phyloP scores from a whole-genome alignment of 2,888 invertebrate species.

The Sympetrum striolatum region DNA sequence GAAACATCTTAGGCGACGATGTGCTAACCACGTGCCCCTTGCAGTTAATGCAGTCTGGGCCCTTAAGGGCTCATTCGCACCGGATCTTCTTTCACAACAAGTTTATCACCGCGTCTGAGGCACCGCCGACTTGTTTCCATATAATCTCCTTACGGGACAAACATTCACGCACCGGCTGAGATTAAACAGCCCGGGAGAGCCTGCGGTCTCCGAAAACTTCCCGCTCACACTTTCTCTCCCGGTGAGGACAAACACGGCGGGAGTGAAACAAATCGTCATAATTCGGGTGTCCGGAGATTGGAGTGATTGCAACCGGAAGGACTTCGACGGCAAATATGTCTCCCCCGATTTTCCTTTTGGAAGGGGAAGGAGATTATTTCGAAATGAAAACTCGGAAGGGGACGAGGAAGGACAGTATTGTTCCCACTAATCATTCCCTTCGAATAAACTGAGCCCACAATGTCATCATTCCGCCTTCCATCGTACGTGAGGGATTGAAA shows the following conservation, averaged over 20 bases:
- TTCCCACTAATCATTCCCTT: background rate
- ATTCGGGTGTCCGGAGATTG: background rate
- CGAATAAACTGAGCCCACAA: background rate
- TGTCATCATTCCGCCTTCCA: background rate
- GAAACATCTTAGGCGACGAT: too few species aligned
- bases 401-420: background rate
- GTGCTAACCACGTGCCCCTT: too few species aligned
- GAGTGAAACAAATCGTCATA: background rate
- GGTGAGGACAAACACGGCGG: background rate
- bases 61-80: too few species aligned
- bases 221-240: background rate
- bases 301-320: too few species aligned
- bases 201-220: background rate
- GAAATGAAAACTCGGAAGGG: background rate
- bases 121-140: background rate
- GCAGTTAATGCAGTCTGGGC: too few species aligned
- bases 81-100: too few species aligned
- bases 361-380: background rate
- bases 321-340: too few species aligned
- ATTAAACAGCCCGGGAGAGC: background rate
- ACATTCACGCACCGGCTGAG: background rate
- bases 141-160: constrained; percentile 8
- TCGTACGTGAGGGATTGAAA: too few species aligned
- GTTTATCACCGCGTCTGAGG: background rate
- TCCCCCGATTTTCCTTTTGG: background rate